phyloP scores from a whole-genome alignment of 2,113 vertebrate genomes.

The Castor canadensis region DNA sequence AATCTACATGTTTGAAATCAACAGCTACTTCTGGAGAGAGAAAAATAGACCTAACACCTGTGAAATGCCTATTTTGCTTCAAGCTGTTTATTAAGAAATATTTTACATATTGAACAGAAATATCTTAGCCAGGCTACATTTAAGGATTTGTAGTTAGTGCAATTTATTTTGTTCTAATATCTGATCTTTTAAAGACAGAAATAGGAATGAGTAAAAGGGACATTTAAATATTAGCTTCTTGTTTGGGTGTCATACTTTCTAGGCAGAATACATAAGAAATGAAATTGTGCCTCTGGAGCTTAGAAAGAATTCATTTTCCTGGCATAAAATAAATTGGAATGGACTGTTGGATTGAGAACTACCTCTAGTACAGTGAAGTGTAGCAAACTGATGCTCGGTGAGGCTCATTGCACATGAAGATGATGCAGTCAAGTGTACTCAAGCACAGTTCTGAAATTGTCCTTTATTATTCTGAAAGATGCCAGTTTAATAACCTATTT shows the following conservation, averaged over 20 bases:
- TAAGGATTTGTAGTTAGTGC: constrained; percentile 43
- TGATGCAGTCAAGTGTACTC: constrained; percentile 11
- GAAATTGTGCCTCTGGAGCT: constrained; percentile 32
- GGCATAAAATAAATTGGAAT: constrained; percentile 47
- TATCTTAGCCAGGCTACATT: background rate
- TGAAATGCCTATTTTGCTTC: constrained; percentile 65
- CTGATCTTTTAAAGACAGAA: constrained; percentile 45
- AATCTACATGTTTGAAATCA: constrained; percentile 55
- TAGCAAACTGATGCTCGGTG: background rate
- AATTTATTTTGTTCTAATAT: constrained; percentile 36
- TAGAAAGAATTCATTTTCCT: constrained; percentile 51
- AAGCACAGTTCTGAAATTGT: constrained; percentile 27
- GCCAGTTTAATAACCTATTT: constrained; percentile 13
- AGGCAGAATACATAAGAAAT: background rate
- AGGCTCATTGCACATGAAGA: background rate
- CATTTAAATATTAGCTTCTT: constrained; percentile 5
- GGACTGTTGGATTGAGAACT: background rate
- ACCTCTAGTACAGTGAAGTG: constrained; percentile 7
- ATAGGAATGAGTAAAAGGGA: background rate
- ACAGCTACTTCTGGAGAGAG: constrained; percentile 33
- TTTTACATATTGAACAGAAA: constrained; percentile 41
- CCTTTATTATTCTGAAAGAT: constrained; percentile 46
- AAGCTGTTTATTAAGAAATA: constrained; percentile 56
- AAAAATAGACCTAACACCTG: constrained; percentile 50
- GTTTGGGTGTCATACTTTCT: background rate